These are phyloP conservation scores for Heteromormyrus szaboi DNA, from an alignment of 2,797 vertebrate genomes.

Conservation along the genomic window DNA sequence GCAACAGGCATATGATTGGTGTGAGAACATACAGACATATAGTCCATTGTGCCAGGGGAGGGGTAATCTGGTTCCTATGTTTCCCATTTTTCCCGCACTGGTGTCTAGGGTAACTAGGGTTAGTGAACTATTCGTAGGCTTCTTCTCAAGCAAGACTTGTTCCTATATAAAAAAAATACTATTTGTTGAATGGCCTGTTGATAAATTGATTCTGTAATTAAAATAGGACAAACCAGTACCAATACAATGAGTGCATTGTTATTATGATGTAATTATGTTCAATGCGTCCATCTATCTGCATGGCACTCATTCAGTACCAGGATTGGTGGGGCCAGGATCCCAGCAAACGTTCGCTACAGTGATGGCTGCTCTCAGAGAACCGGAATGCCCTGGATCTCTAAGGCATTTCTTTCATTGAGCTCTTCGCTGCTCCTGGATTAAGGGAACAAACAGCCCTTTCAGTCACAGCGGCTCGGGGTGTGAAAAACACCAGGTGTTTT, in stretches of 20 bases:
- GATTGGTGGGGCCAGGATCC: neutral
- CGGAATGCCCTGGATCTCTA: constrained; percentile 12
- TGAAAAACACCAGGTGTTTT: neutral
- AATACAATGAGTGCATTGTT: neutral
- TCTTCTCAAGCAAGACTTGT: neutral
- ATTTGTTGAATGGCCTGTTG: neutral
- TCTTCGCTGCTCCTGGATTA: constrained; percentile 22
- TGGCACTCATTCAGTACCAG: neutral
- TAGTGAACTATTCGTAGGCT: neutral
- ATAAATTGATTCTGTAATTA: neutral
- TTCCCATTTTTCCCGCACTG: neutral
- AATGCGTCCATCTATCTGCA: neutral
- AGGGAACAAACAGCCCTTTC: constrained; percentile 19
- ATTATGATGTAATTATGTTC: neutral
- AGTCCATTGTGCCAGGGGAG: neutral
- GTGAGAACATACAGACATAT: neutral
- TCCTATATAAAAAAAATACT: neutral
- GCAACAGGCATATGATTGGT: neutral
- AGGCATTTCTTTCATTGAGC: constrained; percentile 12
- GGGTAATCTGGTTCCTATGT: neutral
- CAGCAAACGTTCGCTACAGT: neutral
- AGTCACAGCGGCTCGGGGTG: neutral
- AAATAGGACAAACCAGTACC: neutral
- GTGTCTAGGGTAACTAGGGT: neutral
- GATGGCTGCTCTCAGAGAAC: neutral